Percentiles rank a stretch among this genome's conserved stretches.
phyloP scores from a whole-genome alignment of 1,140 invertebrate genomes.

The Muscidifurax raptorellus region DNA sequence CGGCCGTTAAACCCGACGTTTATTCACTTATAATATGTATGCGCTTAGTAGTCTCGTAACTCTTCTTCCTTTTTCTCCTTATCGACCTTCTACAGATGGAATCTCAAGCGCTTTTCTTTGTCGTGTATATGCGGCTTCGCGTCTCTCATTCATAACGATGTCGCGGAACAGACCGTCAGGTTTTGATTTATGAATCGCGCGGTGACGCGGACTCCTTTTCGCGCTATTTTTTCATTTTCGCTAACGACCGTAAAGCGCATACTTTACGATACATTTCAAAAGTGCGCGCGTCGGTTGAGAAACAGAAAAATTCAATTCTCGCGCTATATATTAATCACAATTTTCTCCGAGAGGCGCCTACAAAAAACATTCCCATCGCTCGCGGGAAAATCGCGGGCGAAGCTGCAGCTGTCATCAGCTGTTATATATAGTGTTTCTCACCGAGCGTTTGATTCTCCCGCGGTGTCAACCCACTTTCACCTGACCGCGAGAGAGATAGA shows the following conservation, averaged over 20 bases:
- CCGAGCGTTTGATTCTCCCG: not conserved
- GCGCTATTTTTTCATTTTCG: not conserved
- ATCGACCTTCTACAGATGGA: too few species aligned
- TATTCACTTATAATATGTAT: too few species aligned
- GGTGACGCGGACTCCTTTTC: too few species aligned
- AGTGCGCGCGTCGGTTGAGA: too few species aligned
- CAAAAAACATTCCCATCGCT: not conserved
- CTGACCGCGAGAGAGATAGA: slow-evolving; percentile 53
- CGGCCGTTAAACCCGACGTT: not conserved
- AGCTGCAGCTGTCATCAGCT: not conserved
- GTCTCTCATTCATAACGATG: too few species aligned
- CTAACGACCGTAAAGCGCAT: too few species aligned
- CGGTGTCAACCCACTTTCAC: slow-evolving; percentile 62
- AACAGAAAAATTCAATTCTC: too few species aligned
- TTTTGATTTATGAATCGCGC: not conserved
- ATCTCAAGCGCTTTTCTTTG: too few species aligned
- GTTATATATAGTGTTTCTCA: not conserved
- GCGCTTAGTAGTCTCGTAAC: too few species aligned
- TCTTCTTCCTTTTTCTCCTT: too few species aligned
- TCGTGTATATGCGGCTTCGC: too few species aligned
- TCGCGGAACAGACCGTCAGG: not conserved
- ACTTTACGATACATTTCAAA: too few species aligned
- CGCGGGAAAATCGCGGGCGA: not conserved
- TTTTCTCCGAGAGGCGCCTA: not conserved
- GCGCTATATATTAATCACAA: not conserved